Conservation (phyloP, 2,113 vertebrate genomes). For the Terrapene triunguis region DNA sequence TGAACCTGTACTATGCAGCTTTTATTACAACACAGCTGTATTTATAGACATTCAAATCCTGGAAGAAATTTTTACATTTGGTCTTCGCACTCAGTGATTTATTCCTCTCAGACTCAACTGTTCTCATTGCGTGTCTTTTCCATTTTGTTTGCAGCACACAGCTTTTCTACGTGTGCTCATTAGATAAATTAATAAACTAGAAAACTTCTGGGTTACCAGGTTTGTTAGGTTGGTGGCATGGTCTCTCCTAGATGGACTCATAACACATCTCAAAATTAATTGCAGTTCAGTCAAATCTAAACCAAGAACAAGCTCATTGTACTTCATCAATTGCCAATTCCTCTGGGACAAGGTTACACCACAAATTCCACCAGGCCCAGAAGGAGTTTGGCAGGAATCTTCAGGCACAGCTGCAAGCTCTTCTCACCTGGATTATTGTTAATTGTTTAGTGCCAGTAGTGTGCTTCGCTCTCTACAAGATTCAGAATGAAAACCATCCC, state of each 20-base stretch:
- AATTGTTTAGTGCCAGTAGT: background rate
- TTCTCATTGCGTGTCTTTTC: background rate
- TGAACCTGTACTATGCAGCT: background rate
- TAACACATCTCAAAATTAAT: background rate
- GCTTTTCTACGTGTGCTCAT: background rate
- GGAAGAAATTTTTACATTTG: background rate
- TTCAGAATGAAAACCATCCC: fast-evolving
- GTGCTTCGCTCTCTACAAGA: background rate
- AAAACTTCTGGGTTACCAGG: background rate
- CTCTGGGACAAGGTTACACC: background rate
- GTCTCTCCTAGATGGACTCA: background rate
- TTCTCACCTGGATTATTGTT: background rate
- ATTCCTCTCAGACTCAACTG: background rate
- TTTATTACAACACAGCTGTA: background rate
- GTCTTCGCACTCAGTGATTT: background rate
- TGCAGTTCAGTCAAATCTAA: background rate
- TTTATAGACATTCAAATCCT: background rate
- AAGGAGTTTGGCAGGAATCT: background rate
- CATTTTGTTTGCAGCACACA: background rate
- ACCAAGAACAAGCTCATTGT: background rate
- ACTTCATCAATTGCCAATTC: fast-evolving
- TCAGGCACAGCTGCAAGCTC: background rate
- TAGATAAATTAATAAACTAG: background rate
- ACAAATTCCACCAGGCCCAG: background rate
- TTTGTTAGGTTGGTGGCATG: background rate